Base-by-base conservation (phyloP, 2,797 vertebrate species). In the Syngnathus acus region DNA sequence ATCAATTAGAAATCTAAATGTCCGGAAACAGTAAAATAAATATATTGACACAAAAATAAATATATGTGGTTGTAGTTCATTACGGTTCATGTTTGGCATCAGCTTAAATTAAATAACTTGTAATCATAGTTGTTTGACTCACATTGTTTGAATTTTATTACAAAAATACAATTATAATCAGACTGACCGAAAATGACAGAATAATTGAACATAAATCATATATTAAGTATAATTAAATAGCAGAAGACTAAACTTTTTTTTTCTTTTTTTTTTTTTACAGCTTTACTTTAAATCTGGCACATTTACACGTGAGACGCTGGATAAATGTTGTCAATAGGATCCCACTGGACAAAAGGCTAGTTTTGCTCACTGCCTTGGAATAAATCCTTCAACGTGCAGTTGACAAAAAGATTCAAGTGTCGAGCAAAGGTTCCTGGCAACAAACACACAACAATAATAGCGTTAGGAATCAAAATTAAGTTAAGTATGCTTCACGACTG, bases 381-480 rank as follows among this genome's bases (percentile, higher is more conserved):
- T 50, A 51, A 70, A 71, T 65, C 72, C 47, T 73, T 71, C 39
- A 54, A 21, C 58, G 59, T 59, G 48, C 19, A 70, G 45, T 40
- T 1, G 43, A 64, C n/a, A 23, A 55, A 66, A 47, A 42, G 50
- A 6, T 62, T 89, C 78, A 88, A 58, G 66, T 66, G 40, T 83
- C 79, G 40, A 88, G 77, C 78, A 91, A 76, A 43, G 81, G 82
- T 64, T 87, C 80, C 90, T 93, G 81, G 32, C 42, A 79, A 83
- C 37, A 65, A 79, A 67, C 48, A 65, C 78, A 67, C 57, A 23
- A 64, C 39, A 68, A 2, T 60, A 16, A 37, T 26, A 14, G 14
- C 14, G 3, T 57, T 57, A 17, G 9, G 6, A 57, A 32, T 32
- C 47, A 57, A 63, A 45, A 50, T 14, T 50, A 62, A 65, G 43